Conservation (phyloP, 2,113 vertebrate species). For the Leucoraja erinaceus region DNA sequence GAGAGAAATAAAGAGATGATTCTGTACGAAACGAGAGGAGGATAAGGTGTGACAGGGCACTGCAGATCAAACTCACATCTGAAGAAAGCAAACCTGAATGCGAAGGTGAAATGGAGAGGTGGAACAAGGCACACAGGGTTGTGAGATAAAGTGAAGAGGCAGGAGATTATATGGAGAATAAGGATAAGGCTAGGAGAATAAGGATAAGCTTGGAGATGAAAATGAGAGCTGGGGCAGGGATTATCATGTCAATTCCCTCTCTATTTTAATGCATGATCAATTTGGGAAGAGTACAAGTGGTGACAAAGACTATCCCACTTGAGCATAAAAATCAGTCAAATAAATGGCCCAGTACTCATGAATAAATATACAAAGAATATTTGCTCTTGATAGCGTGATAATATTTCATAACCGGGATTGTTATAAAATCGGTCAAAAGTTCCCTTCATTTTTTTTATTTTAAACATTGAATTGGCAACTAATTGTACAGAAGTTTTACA, state of each 20-base stretch:
- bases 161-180: constrained; percentile 31
- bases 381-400: background rate
- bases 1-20: background rate
- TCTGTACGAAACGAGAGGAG: background rate
- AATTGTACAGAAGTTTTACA: background rate
- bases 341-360: background rate
- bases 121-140: constrained; percentile 25
- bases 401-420: background rate
- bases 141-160: constrained; percentile 35
- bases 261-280: constrained; percentile 30
- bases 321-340: constrained; percentile 19
- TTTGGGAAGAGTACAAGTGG: constrained; percentile 27
- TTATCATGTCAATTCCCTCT: constrained; percentile 33
- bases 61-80: background rate
- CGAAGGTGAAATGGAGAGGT: constrained; percentile 22
- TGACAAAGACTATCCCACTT: constrained; percentile 21
- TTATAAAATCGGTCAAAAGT: background rate
- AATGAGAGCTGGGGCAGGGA: constrained; percentile 19
- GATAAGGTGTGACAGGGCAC: background rate
- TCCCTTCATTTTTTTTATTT: background rate
- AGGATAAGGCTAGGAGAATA: background rate
- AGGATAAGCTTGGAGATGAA: constrained; percentile 26
- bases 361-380: constrained; percentile 4
- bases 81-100: background rate
- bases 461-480: background rate